phyloP scores from a whole-genome alignment of 2,113 vertebrate genomes.

The Mustela nigripes region DNA sequence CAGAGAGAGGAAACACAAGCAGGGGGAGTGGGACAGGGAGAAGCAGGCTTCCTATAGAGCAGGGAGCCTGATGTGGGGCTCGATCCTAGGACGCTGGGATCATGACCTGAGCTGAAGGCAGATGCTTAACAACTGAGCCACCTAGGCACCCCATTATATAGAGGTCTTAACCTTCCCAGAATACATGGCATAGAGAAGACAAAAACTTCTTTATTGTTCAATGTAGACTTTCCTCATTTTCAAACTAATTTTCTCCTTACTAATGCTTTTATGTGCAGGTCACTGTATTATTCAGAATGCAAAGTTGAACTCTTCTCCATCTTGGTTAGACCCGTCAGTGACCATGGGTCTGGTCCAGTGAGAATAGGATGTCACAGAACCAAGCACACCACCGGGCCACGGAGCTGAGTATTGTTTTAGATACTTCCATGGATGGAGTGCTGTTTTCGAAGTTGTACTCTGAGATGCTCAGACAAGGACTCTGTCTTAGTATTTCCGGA shows the following conservation, averaged over 20 bases:
- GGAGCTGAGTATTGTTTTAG: neutral
- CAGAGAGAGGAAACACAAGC: no score
- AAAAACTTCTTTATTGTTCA: neutral
- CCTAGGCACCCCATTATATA: neutral
- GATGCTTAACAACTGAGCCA: no score
- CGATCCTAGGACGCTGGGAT: no score
- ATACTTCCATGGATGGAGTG: neutral
- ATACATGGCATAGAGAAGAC: neutral
- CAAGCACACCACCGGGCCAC: neutral
- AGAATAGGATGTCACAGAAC: neutral
- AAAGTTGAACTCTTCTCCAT: neutral
- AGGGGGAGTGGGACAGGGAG: no score
- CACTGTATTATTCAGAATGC: neutral
- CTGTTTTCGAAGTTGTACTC: conserved; percentile 54
- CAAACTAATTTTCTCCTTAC: conserved; percentile 37
- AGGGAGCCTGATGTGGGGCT: no score
- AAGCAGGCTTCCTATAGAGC: no score
- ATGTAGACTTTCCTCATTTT: neutral
- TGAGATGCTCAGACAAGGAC: neutral
- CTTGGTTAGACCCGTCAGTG: neutral
- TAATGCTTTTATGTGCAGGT: neutral
- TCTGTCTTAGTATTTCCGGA: neutral
- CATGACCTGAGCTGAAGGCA: no score
- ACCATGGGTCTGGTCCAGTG: neutral
- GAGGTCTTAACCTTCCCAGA: neutral